These are phyloP conservation scores for Tetrax tetrax DNA, from an alignment of 2,113 vertebrate species.

Conservation along the genomic window DNA sequence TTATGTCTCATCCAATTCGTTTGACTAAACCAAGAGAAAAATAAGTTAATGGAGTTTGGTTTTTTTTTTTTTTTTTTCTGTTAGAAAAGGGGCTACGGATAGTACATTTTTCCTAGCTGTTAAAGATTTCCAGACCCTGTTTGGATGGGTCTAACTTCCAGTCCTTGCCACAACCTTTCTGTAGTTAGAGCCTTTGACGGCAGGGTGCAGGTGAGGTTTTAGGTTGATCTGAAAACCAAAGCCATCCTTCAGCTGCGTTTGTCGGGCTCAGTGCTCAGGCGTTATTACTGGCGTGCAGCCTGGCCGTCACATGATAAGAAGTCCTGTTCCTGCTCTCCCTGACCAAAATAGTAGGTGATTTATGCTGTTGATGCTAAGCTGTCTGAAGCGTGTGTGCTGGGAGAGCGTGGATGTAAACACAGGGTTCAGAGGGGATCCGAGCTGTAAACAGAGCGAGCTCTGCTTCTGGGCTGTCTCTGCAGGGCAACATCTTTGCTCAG, in stretches of 20 bases:
- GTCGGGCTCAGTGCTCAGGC: not conserved
- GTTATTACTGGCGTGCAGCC: not conserved
- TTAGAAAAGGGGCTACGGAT: not conserved
- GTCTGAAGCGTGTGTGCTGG: not conserved
- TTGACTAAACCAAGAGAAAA: not conserved
- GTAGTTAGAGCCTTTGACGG: not conserved
- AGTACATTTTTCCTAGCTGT: not conserved
- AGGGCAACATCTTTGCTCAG: not conserved
- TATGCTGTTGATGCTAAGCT: slow-evolving; percentile 70
- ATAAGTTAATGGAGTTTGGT: not conserved
- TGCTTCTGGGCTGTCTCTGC: not conserved
- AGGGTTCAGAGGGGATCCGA: not conserved
- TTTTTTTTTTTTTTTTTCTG: not conserved
- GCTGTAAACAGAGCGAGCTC: not conserved
- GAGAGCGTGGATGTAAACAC: slow-evolving; percentile 24
- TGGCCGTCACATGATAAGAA: not conserved
- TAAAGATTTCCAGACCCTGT: not conserved
- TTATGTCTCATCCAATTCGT: not conserved
- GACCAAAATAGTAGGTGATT: slow-evolving; percentile 49
- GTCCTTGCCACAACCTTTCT: not conserved
- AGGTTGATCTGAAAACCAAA: not conserved
- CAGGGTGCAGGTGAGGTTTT: slow-evolving; percentile 4
- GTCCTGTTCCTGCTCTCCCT: not conserved
- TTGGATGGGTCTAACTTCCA: not conserved
- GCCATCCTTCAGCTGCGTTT: not conserved